Base-by-base conservation (phyloP, 2,888 invertebrate species). In the Nomada fucata region DNA sequence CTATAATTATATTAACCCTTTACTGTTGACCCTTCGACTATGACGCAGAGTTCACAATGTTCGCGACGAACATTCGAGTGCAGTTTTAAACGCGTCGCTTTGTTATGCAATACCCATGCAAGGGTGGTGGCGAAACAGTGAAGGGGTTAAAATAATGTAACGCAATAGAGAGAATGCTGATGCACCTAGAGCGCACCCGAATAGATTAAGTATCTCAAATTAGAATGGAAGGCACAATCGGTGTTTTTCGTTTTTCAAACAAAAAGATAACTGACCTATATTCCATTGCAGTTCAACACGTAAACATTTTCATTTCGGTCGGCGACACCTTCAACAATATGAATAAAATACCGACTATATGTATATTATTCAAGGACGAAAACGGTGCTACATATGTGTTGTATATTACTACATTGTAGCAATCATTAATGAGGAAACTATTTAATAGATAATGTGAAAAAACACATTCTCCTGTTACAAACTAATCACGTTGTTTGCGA, bases 151-250 rank as follows among this genome's bases (percentile, higher is more conserved):
- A 75, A 67, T 85, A 85, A 87, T 69, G 75, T 84, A 87, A 86
- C 81, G 82, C 84, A 82, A 74, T 81, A 82, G 80, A 76, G 67
- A 86, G 73, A 70, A 70, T 83, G 80, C 29, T 47, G 59, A 57
- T 65, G 57, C 61, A 52, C 36, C 18, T 71, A 65, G 44, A 76
- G 64, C 67, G 63, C 60, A 52, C 61, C 76, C 80, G 44, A 67
- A 42, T 67, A 74, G 73, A 80, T 83, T 76, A 76, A 63, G 50
- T 82, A 68, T 64, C 63, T 81, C 59, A 69, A 76, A 72, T 83
- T 70, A 83, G 72, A 83, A 82, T 90, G 79, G 76, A 91, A 91
- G 90, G 90, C 90, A 91, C 91, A 85, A 82, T 90, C 74, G 89
- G 89, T 85, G 76, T 75, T 84, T 52, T 26, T 42, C 4, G 26